Conservation (phyloP, 2,113 vertebrate genomes). For the Dromaius novaehollandiae region DNA sequence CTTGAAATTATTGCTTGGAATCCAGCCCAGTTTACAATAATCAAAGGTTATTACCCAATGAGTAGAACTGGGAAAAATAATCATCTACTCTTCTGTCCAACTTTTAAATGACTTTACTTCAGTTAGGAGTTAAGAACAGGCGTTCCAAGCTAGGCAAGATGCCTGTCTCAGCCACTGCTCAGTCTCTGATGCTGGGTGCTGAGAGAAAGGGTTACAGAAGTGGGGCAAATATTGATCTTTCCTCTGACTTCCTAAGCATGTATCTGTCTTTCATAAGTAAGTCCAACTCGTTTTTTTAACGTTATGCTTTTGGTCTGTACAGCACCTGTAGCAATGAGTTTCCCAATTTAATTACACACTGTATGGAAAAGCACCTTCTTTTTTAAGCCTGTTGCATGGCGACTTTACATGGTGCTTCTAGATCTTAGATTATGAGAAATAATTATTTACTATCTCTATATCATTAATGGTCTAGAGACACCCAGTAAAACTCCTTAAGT, state of each 20-base stretch:
- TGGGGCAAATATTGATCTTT: background rate
- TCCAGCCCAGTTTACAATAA: background rate
- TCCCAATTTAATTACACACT: background rate
- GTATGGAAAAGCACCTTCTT: background rate
- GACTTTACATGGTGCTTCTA: background rate
- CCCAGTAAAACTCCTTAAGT: background rate
- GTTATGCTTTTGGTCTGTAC: background rate
- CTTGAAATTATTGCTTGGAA: conserved; percentile 24
- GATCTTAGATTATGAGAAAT: background rate
- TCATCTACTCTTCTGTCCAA: background rate
- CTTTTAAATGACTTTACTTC: background rate
- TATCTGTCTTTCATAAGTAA: background rate
- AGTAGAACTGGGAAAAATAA: background rate
- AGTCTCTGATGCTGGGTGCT: background rate
- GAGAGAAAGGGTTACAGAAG: background rate
- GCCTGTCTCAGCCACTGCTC: background rate
- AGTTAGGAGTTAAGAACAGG: background rate
- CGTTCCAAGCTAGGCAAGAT: accelerated
- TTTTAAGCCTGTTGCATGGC: background rate
- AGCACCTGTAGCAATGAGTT: background rate
- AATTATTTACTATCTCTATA: background rate
- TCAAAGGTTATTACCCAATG: background rate
- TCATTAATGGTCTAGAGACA: background rate
- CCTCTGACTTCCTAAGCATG: background rate
- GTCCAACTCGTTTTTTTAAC: background rate